Percentiles rank a stretch among this genome's conserved stretches.
phyloP scores from a whole-genome alignment of 2,888 invertebrate species.

The Orthosia gothica region DNA sequence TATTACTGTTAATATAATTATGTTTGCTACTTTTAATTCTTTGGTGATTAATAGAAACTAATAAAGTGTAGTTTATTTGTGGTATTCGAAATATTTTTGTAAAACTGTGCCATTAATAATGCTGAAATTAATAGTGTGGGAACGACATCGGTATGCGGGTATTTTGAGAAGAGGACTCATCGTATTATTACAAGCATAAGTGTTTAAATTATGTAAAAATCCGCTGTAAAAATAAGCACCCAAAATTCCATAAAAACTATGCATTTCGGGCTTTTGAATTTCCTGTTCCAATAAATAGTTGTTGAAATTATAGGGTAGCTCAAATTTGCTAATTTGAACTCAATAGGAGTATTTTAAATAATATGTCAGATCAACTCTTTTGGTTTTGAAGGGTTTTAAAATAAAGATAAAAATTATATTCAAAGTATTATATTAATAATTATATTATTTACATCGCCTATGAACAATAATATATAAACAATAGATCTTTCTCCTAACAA shows the following conservation, averaged over 20 bases:
- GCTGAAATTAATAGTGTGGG: conserved; percentile 56
- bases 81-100: conserved; percentile 60
- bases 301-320: neutral
- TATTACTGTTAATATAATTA: conserved; percentile 58
- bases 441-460: neutral
- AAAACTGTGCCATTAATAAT: conserved; percentile 55
- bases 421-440: too few relatives aligned
- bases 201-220: neutral
- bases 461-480: conserved; percentile 24
- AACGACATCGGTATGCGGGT: conserved; percentile 49
- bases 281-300: neutral
- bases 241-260: too few relatives aligned
- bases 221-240: neutral
- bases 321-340: too few relatives aligned
- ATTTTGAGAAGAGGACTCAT: conserved; percentile 31
- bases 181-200: conserved; percentile 1
- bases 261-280: too few relatives aligned
- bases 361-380: too few relatives aligned
- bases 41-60: conserved; percentile 60
- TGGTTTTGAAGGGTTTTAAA: too few relatives aligned
- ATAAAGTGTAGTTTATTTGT: conserved; percentile 56
- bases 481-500: conserved; percentile 10
- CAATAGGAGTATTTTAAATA: too few relatives aligned
- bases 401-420: too few relatives aligned
- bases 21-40: conserved; percentile 57